Evolutionary conservation across 2,113 vertebrate species (phyloP).

Genomic region (Sinocyclocheilus anshuiensis): DNA sequence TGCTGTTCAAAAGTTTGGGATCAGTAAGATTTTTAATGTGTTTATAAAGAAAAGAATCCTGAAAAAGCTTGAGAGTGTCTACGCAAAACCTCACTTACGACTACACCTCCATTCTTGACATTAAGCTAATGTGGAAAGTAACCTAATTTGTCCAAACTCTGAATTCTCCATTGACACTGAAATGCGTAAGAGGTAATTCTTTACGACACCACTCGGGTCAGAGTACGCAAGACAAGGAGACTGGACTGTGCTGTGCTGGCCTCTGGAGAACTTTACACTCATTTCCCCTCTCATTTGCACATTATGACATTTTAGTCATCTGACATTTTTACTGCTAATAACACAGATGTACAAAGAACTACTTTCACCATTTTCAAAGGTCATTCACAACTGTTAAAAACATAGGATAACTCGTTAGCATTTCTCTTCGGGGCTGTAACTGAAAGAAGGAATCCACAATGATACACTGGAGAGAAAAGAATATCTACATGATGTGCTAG

Average conservation of each 20-base stretch:
- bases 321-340: background rate
- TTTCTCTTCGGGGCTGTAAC: background rate
- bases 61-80: background rate
- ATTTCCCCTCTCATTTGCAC: background rate
- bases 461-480: background rate
- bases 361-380: background rate
- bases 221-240: slow-evolving; percentile 2
- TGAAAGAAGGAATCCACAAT: background rate
- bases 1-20: background rate
- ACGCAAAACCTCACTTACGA: background rate
- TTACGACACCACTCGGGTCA: slow-evolving; percentile 12
- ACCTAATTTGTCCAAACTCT: slow-evolving; percentile 37
- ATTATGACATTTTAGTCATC: too few relatives aligned
- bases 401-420: background rate
- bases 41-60: background rate
- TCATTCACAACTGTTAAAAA: background rate
- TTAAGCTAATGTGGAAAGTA: slow-evolving; percentile 50
- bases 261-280: slow-evolving; percentile 22
- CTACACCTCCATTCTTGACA: background rate
- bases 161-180: slow-evolving; percentile 41
- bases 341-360: background rate
- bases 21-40: background rate
- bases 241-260: background rate
- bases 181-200: slow-evolving; percentile 29
- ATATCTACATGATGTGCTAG: background rate